These are phyloP conservation scores for Ramazzottius varieornatus DNA, from an alignment of 2,888 invertebrate species.

Conservation along the genomic window DNA sequence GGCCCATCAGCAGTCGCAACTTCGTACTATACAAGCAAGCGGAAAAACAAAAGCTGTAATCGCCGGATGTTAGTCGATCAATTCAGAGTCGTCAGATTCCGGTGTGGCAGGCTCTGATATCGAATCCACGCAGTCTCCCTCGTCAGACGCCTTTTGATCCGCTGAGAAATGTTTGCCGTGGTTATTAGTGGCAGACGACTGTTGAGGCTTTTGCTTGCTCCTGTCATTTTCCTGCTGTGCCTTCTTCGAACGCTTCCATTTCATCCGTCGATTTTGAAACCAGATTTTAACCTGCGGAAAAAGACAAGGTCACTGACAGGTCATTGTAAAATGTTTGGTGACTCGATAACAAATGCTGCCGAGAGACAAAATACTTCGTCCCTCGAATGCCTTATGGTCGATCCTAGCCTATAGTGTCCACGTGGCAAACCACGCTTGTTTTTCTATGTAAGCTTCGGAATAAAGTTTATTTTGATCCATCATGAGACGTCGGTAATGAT, in stretches of 20 bases:
- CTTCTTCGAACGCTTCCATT: constrained; percentile 92
- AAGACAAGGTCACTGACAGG: too few species aligned
- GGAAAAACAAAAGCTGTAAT: too few species aligned
- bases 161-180: neutral
- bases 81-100: neutral
- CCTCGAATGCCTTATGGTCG: too few species aligned
- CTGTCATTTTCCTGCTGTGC: constrained; percentile 35
- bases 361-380: too few species aligned
- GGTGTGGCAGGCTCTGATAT: constrained; percentile 1
- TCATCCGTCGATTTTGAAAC: constrained; percentile 97
- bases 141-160: neutral
- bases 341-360: neutral
- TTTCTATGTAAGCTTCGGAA: too few species aligned
- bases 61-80: neutral
- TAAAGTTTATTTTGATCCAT: too few species aligned
- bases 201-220: neutral
- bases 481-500: too few species aligned
- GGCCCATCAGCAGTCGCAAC: too few species aligned
- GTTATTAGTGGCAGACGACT: neutral
- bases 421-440: too few species aligned
- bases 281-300: constrained; percentile 64
- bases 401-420: too few species aligned
- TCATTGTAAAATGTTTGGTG: neutral
- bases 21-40: too few species aligned
- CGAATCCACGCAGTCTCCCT: neutral